Evolutionary conservation across 2,888 invertebrate genomes (phyloP).

Genomic region (Chrysopilus asiliformis): DNA sequence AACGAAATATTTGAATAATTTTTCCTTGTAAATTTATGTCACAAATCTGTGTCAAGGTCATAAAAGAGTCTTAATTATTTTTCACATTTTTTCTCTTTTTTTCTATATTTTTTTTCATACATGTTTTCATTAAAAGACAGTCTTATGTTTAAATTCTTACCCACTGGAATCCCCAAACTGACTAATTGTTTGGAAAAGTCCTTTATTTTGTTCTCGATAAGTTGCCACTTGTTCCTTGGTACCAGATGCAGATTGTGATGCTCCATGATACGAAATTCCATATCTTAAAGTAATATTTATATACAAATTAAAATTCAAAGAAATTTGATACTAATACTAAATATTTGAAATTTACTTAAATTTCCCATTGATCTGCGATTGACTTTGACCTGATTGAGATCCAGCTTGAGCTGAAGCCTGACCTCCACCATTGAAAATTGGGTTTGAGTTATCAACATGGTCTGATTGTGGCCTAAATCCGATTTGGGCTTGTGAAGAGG

Average conservation of each 20-base stretch:
- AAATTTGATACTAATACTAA: not conserved
- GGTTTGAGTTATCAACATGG: slow-evolving; percentile 29
- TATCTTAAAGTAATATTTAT: slow-evolving; percentile 36
- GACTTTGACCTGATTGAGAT: slow-evolving; percentile 60
- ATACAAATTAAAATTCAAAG: not conserved
- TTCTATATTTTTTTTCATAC: not conserved
- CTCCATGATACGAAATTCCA: slow-evolving; percentile 63
- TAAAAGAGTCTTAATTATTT: not conserved
- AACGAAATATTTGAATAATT: too few species aligned
- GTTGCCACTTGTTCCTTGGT: slow-evolving; percentile 41
- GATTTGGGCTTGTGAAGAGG: slow-evolving; percentile 79
- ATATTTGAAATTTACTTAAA: slow-evolving; percentile 35
- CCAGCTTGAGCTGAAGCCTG: slow-evolving; percentile 68
- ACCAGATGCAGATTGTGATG: slow-evolving; percentile 71
- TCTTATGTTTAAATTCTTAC: slow-evolving; percentile 21
- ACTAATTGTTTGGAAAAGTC: slow-evolving; percentile 51
- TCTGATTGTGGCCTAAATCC: slow-evolving; percentile 65
- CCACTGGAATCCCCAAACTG: slow-evolving; percentile 29
- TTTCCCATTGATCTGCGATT: slow-evolving; percentile 69
- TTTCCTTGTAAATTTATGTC: too few species aligned
- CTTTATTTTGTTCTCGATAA: slow-evolving; percentile 54
- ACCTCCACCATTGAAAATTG: slow-evolving; percentile 61
- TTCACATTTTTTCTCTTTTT: not conserved
- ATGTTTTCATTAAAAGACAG: not conserved
- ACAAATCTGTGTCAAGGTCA: slow-evolving; percentile 7